A percentile compares a stretch with the other conserved stretches of the same genome.
phyloP scores from a whole-genome alignment of 2,888 invertebrate genomes.

The Podotricha telesiphe region DNA sequence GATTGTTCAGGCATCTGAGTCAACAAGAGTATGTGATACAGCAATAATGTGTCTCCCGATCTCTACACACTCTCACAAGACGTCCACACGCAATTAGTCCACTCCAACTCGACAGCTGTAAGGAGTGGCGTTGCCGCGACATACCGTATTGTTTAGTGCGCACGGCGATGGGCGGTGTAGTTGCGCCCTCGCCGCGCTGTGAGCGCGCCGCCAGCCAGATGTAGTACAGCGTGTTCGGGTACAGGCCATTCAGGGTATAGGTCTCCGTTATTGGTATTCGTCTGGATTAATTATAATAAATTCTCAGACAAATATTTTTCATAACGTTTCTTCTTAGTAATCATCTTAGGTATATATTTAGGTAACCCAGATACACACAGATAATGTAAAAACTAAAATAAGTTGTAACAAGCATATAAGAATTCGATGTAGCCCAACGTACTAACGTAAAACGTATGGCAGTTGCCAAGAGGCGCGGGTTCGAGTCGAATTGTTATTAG shows the following conservation, averaged over 20 bases:
- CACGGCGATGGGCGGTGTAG: slow-evolving; percentile 96
- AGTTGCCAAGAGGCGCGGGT: no score
- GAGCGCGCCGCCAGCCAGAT: slow-evolving; percentile 98
- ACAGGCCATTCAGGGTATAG: slow-evolving; percentile 94
- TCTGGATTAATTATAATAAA: slow-evolving; percentile 56
- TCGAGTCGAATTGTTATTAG: no score
- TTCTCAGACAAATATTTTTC: no score
- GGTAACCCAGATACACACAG: no score
- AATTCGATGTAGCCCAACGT: no score
- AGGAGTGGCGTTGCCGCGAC: slow-evolving; percentile 63
- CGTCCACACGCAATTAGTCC: slow-evolving; percentile 8
- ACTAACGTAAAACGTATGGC: no score
- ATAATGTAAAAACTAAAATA: no score
- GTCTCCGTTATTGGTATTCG: slow-evolving; percentile 92
- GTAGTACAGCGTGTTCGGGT: slow-evolving; percentile 98
- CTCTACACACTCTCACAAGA: slow-evolving; percentile 12
- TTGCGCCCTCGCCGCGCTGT: slow-evolving; percentile 96
- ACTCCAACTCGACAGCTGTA: background rate
- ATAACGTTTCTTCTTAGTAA: no score
- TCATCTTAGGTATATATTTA: no score
- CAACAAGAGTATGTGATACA: background rate
- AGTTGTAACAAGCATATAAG: no score
- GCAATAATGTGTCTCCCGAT: slow-evolving; percentile 8
- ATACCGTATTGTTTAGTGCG: slow-evolving; percentile 99
- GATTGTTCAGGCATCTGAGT: background rate